Percentiles rank a stretch among this genome's conserved stretches.
These are phyloP conservation scores for Apostichopus californicus DNA, from an alignment of 35 echinoderm and acorn worm genomes.

Conservation along the genomic window DNA sequence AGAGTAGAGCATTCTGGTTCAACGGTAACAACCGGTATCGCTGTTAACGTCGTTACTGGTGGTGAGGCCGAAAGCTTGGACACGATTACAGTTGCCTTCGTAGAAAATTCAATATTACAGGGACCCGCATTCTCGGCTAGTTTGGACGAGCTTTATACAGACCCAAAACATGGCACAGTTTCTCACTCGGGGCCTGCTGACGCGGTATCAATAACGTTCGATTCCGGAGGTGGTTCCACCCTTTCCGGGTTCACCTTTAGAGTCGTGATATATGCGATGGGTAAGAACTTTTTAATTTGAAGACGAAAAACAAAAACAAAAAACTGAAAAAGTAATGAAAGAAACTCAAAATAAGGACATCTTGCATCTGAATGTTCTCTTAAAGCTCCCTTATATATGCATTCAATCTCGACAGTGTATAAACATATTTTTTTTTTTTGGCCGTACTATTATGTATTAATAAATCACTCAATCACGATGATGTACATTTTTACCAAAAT, in stretches of 20 bases:
- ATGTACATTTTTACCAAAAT: neutral
- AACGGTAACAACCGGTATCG: neutral
- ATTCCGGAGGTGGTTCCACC: neutral
- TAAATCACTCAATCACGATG: neutral
- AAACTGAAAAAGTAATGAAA: neutral
- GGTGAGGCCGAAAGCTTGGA: neutral
- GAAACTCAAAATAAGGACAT: too few relatives aligned
- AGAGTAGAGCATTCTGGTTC: neutral
- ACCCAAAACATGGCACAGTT: neutral
- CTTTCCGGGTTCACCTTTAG: slow-evolving; percentile 1
- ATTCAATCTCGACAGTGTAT: too few relatives aligned
- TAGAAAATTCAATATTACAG: neutral
- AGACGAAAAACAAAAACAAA: neutral
- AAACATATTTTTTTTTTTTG: too few relatives aligned
- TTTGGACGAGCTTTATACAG: neutral
- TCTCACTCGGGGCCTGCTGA: neutral
- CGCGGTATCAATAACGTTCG: neutral
- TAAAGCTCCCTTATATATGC: too few relatives aligned
- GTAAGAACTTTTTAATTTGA: neutral
- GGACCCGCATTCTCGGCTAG: neutral
- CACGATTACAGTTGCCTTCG: neutral
- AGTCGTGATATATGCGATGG: neutral
- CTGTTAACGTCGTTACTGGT: neutral
- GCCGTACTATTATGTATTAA: neutral
- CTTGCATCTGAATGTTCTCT: too few relatives aligned